These are phyloP conservation scores for Psilanteris sp. DNA, from an alignment of 1,140 invertebrate species.

Conservation along the genomic window DNA sequence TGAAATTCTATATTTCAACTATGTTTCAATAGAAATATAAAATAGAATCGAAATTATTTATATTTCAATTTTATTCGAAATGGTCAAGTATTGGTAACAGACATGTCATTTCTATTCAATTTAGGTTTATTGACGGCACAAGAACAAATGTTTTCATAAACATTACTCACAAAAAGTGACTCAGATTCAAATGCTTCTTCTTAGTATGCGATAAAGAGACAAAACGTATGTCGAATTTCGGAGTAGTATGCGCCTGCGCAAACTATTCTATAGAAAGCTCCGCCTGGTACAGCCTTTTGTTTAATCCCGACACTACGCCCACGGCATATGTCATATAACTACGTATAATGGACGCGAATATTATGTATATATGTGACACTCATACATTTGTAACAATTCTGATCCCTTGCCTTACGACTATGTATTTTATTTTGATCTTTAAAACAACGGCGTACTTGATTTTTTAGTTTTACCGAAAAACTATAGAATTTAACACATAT, in stretches of 20 bases:
- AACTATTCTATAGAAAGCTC: slow-evolving; percentile 71
- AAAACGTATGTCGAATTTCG: slow-evolving; percentile 66
- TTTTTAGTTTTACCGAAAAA: too few relatives aligned
- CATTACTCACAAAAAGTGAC: slow-evolving; percentile 12
- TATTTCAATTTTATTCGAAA: too few relatives aligned
- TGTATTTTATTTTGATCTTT: slow-evolving; percentile 12
- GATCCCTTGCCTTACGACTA: slow-evolving; percentile 15
- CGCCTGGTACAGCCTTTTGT: slow-evolving; percentile 76
- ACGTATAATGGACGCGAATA: slow-evolving; percentile 42
- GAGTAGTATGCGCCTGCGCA: slow-evolving; percentile 63
- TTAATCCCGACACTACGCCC: slow-evolving; percentile 73
- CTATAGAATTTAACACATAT: too few relatives aligned
- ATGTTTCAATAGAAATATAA: too few relatives aligned
- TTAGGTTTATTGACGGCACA: too few relatives aligned
- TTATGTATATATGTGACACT: slow-evolving; percentile 21
- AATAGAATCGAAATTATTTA: too few relatives aligned
- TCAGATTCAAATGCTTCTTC: slow-evolving; percentile 14
- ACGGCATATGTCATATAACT: slow-evolving; percentile 67
- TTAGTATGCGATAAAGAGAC: slow-evolving; percentile 31
- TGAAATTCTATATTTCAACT: too few relatives aligned
- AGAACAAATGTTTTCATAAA: slow-evolving; percentile 21
- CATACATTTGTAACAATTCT: slow-evolving; percentile 21
- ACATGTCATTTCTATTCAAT: too few relatives aligned
- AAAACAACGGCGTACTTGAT: too few relatives aligned
- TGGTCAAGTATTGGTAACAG: too few relatives aligned